These are phyloP conservation scores for Pristionchus entomophagus DNA, from an alignment of 2,888 invertebrate genomes.

Conservation along the genomic window DNA sequence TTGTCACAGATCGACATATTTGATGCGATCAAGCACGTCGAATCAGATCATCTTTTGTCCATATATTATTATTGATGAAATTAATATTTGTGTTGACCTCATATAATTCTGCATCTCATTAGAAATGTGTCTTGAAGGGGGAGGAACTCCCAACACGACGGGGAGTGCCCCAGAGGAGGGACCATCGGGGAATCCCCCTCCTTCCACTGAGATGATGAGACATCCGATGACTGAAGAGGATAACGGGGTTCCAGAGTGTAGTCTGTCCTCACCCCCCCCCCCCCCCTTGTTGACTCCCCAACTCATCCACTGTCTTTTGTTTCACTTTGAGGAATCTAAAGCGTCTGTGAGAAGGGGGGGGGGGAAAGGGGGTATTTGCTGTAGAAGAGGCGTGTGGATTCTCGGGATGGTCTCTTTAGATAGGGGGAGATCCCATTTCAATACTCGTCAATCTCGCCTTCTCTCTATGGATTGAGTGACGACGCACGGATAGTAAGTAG, in stretches of 20 bases:
- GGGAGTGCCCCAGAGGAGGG: background rate
- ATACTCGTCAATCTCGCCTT: background rate
- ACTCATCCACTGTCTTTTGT: background rate
- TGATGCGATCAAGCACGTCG: too few relatives aligned
- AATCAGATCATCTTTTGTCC: background rate
- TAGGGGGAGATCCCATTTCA: conserved; percentile 1
- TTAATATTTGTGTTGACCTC: conserved; percentile 22
- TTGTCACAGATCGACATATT: too few relatives aligned
- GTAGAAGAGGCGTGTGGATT: background rate
- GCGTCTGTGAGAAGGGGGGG: background rate
- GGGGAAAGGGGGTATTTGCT: background rate
- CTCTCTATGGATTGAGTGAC: background rate
- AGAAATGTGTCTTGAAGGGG: background rate
- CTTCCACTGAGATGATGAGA: background rate
- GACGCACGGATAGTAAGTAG: background rate
- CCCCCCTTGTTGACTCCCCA: too few relatives aligned
- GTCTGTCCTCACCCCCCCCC: background rate
- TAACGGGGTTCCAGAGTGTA: background rate
- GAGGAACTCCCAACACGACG: conserved; percentile 11
- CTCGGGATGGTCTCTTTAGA: background rate
- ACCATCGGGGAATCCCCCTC: conserved; percentile 6
- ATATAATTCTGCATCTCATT: conserved; percentile 38
- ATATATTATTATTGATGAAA: background rate
- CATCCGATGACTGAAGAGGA: background rate
- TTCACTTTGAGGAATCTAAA: conserved; percentile 5